Evolutionary conservation across 2,888 invertebrate species (phyloP).

Genomic region (Drosophila dives): DNA sequence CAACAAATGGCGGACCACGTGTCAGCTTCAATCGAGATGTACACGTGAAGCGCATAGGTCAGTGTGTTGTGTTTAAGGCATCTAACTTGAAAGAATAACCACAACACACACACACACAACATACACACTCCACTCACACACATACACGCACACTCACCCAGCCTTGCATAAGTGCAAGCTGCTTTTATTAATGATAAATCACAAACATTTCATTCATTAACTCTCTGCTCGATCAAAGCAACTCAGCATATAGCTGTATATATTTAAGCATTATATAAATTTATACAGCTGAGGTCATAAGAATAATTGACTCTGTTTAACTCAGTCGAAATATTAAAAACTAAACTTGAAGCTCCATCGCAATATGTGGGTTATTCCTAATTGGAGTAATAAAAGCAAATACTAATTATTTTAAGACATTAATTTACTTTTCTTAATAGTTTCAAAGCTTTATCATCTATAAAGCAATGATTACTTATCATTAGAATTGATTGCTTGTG

Average conservation of each 20-base stretch:
- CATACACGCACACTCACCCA: constrained; percentile 16
- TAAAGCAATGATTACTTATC: not conserved
- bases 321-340: too few species aligned
- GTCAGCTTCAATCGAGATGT: constrained; percentile 96
- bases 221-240: not conserved
- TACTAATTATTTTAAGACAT: not conserved
- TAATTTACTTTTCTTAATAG: not conserved
- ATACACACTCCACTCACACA: constrained; percentile 1
- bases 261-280: not conserved
- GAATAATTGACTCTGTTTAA: not conserved
- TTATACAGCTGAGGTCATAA: not conserved
- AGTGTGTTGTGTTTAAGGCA: constrained; percentile 84
- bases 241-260: not conserved
- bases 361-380: too few species aligned
- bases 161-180: constrained; percentile 16
- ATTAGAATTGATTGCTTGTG: not conserved
- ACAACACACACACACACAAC: constrained; percentile 45
- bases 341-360: too few species aligned
- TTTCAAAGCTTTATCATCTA: not conserved
- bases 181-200: constrained; percentile 3
- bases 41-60: constrained; percentile 95
- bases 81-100: constrained; percentile 53
- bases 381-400: not conserved
- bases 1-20: constrained; percentile 88
- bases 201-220: constrained; percentile 4